phyloP scores from a whole-genome alignment of 2,888 invertebrate genomes.

The Nymphalis urticae region DNA sequence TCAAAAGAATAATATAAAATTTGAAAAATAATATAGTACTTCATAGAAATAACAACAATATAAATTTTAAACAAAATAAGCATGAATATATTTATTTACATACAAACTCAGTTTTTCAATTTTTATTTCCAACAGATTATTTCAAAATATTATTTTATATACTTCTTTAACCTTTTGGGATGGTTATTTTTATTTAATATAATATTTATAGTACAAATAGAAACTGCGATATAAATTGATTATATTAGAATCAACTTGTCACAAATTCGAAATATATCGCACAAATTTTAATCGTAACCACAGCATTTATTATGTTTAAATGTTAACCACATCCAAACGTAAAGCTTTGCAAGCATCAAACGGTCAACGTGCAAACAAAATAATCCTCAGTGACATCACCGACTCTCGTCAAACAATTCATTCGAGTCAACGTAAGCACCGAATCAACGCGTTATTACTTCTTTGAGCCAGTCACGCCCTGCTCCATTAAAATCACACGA shows the following conservation, averaged over 20 bases:
- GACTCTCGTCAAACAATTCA: slow-evolving; percentile 33
- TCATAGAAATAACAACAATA: too few relatives aligned
- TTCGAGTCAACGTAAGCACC: slow-evolving; percentile 35
- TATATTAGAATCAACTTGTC: background rate
- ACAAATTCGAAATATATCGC: background rate
- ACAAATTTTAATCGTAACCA: background rate
- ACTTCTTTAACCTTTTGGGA: too few relatives aligned
- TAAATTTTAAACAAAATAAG: too few relatives aligned
- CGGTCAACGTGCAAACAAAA: slow-evolving; percentile 26
- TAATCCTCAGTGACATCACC: slow-evolving; percentile 32
- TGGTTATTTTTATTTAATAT: too few relatives aligned
- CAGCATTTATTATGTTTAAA: slow-evolving; percentile 1
- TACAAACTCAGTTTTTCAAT: too few relatives aligned
- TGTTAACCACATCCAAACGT: slow-evolving; percentile 6
- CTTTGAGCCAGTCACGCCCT: slow-evolving; percentile 51
- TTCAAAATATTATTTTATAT: too few relatives aligned
- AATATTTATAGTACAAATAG: too few relatives aligned
- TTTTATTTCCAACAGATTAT: too few relatives aligned
- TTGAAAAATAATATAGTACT: too few relatives aligned
- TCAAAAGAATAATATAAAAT: too few relatives aligned
- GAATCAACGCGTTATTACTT: slow-evolving; percentile 49
- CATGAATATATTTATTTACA: too few relatives aligned
- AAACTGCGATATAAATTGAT: too few relatives aligned
- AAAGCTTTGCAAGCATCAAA: slow-evolving; percentile 1
- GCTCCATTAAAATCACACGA: slow-evolving; percentile 70